Conservation (phyloP, 2,797 vertebrate species). For the Podarcis siculus region DNA sequence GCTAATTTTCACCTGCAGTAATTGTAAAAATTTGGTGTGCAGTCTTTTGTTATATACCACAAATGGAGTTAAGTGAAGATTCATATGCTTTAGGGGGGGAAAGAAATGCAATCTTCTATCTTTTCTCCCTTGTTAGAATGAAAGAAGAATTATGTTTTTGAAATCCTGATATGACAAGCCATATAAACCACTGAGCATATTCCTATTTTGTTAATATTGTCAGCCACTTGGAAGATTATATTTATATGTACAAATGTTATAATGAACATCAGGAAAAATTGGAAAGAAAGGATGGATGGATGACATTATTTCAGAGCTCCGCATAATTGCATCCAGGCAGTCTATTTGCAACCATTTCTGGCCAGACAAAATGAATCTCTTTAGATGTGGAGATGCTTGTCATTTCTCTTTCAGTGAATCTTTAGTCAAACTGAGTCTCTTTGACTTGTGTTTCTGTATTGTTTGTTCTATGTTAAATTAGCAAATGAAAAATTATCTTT, state of each 20-base stretch:
- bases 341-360: constrained; percentile 41
- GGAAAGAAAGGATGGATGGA: constrained; percentile 49
- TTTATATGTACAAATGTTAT: constrained; percentile 59
- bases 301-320: constrained; percentile 48
- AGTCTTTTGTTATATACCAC: constrained; percentile 40
- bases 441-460: background rate
- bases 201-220: constrained; percentile 60
- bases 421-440: background rate
- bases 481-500: constrained; percentile 13
- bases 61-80: background rate
- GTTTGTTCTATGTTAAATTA: constrained; percentile 17
- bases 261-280: constrained; percentile 61
- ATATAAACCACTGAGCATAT: constrained; percentile 57
- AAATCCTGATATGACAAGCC: constrained; percentile 57
- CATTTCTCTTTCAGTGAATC: constrained; percentile 41
- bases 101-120: constrained; percentile 46
- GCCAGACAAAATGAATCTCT: constrained; percentile 61
- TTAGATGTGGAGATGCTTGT: constrained; percentile 54
- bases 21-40: constrained; percentile 30
- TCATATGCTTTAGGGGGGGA: constrained; percentile 37
- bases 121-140: constrained; percentile 59
- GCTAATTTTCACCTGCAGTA: constrained; percentile 40
- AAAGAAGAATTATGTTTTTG: constrained; percentile 65
- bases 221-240: constrained; percentile 51
- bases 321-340: constrained; percentile 54